Evolutionary conservation across 2,113 vertebrate species (phyloP), one percentile per base, ranked within the genome.

Genomic region (Oryzias woworae): DNA sequence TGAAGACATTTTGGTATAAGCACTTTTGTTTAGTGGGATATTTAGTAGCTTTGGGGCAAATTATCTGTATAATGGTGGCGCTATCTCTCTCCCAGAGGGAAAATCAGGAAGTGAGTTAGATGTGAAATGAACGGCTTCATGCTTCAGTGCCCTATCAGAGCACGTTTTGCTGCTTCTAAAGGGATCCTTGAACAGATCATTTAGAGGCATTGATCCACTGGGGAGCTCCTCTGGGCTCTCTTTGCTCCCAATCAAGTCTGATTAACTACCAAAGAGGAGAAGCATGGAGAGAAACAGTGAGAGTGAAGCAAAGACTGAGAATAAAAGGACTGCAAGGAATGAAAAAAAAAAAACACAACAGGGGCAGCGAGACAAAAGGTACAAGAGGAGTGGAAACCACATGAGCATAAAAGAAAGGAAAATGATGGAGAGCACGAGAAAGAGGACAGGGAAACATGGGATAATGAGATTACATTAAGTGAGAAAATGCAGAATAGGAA

Each of bases 131-230:
- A 83, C 53, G 66, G 51, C 83, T 86, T 87, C 88, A 90, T 85
- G 87, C 86, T 85, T 75, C 64, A 53, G 63, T 80, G 87, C 79
- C 70, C 88, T 78, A 87, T 89, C 85, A 85, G 83, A 88, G 88
- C 45, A 28, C 69, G 75, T 81, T 84, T 82, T 64, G 77, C 83
- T 68, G 84, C 81, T 81, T 85, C 84, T 86, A 86, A 87, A 86
- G 66, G 81, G 84, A 87, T 83, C 87, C 78, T 77, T 75, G 75
- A 84, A 50, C 85, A 81, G 85, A 90, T 90, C 87, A 88, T 88
- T 90, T 88, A 84, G 82, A 89, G 73, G 79, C 87, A 90, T 90
- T 87, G 88, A 90, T 90, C 87, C 88, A 85, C 87, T 24, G 24
- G 88, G 88, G 88, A 89, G 84, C 81, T 81, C 68, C 80, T 77